Conservation (phyloP, 2,113 vertebrate species). For the Alectura lathami region DNA sequence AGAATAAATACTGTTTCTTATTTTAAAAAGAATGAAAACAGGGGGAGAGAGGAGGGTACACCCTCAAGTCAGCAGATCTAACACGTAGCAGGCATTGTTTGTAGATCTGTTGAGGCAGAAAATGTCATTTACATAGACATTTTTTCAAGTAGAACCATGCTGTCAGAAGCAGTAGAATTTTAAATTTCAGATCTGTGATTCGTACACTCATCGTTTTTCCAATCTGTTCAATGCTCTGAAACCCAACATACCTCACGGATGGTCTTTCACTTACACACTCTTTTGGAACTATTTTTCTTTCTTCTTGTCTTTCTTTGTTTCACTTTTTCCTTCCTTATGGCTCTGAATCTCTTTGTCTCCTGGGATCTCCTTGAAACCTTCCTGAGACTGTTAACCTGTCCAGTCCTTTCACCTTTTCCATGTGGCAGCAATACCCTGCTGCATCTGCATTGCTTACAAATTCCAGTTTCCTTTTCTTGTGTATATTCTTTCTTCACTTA, state of each 20-base stretch:
- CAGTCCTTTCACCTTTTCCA: fast-evolving
- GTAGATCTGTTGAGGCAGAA: neutral
- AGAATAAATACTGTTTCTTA: neutral
- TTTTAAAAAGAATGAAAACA: neutral
- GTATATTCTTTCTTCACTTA: neutral
- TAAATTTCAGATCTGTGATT: conserved; percentile 14
- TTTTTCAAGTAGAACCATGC: neutral
- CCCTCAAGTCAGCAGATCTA: neutral
- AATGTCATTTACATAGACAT: neutral
- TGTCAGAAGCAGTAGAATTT: conserved; percentile 1
- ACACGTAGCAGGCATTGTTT: neutral
- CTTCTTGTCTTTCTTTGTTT: neutral
- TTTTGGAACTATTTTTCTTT: neutral
- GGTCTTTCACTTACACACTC: neutral
- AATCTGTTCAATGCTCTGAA: neutral
- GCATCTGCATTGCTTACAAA: neutral
- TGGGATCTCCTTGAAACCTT: neutral
- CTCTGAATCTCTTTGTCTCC: neutral
- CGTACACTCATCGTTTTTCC: neutral
- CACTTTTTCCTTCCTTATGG: neutral
- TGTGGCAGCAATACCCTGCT: neutral
- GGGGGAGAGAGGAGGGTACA: neutral
- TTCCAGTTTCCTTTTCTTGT: neutral
- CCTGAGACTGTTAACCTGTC: neutral
- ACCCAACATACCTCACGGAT: neutral